A percentile compares a stretch with the other conserved stretches of the same genome.
Conservation (phyloP, 2,797 vertebrate genomes). For the Urosaurus nigricauda region DNA sequence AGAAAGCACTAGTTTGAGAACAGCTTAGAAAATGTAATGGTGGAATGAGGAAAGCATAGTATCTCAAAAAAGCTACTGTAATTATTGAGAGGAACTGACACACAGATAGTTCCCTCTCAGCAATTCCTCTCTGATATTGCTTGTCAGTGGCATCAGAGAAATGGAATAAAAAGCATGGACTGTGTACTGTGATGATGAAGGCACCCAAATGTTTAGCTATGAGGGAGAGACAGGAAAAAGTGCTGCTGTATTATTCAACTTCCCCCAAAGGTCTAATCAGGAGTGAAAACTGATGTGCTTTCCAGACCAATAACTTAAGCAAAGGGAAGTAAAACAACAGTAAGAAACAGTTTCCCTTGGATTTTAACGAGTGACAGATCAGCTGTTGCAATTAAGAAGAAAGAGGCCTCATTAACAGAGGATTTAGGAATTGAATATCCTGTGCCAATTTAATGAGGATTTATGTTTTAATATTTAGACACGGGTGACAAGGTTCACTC, state of each 20-base stretch:
- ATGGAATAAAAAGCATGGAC: too few species aligned
- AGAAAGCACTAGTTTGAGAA: not conserved
- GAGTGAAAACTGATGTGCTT: not conserved
- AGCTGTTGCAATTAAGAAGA: constrained; percentile 41
- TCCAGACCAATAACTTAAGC: too few species aligned
- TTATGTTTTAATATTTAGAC: constrained; percentile 62
- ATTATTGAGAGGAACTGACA: too few species aligned
- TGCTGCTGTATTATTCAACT: not conserved
- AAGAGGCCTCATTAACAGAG: constrained; percentile 69
- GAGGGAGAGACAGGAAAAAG: not conserved
- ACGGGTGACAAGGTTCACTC: not conserved
- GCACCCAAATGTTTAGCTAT: not conserved
- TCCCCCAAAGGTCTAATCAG: not conserved
- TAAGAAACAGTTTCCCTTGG: constrained; percentile 35
- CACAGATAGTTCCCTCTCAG: too few species aligned
- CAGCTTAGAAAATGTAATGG: not conserved
- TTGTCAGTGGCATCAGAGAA: not conserved
- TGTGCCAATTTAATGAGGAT: constrained; percentile 61
- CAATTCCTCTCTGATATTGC: not conserved
- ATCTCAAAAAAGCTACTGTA: not conserved
- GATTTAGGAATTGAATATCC: constrained; percentile 57
- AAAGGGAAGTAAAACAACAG: not conserved
- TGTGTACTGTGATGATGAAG: not conserved
- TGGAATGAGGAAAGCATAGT: not conserved
- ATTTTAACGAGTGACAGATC: constrained; percentile 51